Conservation (phyloP, 2,797 vertebrate species). For the Alectoris magna region DNA sequence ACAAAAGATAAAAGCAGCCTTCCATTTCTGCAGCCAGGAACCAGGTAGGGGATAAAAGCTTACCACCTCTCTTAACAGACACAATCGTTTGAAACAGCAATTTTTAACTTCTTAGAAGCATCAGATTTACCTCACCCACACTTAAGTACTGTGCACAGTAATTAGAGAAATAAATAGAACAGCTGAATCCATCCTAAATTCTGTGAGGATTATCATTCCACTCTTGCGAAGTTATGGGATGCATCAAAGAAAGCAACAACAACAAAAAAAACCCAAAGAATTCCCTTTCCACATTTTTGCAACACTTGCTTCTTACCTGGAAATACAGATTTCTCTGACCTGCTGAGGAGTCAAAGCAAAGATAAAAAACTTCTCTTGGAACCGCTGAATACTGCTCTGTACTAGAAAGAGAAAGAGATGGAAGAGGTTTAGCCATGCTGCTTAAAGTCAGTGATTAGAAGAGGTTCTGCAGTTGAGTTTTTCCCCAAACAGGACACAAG, state of each 20-base stretch:
- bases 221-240: accelerated
- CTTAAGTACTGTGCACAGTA: neutral
- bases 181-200: neutral
- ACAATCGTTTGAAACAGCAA: neutral
- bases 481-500: neutral
- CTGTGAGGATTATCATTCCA: neutral
- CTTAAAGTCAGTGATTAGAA: neutral
- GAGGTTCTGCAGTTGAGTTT: neutral
- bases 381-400: constrained; percentile 90
- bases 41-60: neutral
- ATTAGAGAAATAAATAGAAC: neutral
- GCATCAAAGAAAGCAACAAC: too few species aligned
- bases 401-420: constrained; percentile 77
- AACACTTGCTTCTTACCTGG: constrained; percentile 84
- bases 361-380: constrained; percentile 98
- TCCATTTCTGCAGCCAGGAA: neutral
- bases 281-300: neutral
- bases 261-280: neutral
- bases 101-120: neutral
- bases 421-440: constrained; percentile 6
- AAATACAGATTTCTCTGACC: constrained; percentile 98
- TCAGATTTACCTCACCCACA: neutral
- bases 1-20: neutral
- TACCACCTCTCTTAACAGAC: neutral
- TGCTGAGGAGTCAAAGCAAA: constrained; percentile 98